Base-by-base conservation (phyloP, 2,797 vertebrate genomes). In the Pristis pectinata region DNA sequence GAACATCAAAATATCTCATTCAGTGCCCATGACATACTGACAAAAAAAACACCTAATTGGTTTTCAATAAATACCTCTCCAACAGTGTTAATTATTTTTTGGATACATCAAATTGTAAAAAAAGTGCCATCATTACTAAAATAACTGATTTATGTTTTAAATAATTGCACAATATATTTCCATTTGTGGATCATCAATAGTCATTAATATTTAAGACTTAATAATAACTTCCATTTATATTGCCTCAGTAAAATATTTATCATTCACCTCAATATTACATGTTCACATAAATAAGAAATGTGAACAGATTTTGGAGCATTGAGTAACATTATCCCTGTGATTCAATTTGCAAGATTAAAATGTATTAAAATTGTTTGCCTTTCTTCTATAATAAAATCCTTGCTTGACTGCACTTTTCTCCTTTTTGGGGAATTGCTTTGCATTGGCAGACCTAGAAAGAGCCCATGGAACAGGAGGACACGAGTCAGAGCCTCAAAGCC, bases 211-310 rank as follows among this genome's bases (percentile, higher is more conserved):
- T 70, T 41, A 24, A 41, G 1, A 44, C 19, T 70, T 70, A 44
- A n/a, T 70, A 37, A 64, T 64, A 27, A 24, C 64, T 93, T 22
- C 64, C 22, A 67, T 67, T 92, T 67, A 91, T 10, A 91, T 64
- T 41, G 37, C n/a, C 27, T 41, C 27, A 44, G 89, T 67, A 67
- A 67, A 93, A 93, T 93, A 70, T 93, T 93, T 93, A 93, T 70
- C 19, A 70, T 93, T 22, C 19, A 24, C n/a, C 89, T 41, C n/a
- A 93, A 93, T 24, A 13, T 93, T 93, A 70, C 3, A 41, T 44
- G 22, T 37, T 92, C 37, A 41, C 59, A 67, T 67, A 92, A 67
- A 67, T 92, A 92, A 92, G 59, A 92, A 92, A 92, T 67, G 34
- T 41, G 64, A 17, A 67, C 3, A 59, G 85, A 59, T 61, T 92